Conservation (phyloP, 2,888 invertebrate species). For the Pammene fasciana region DNA sequence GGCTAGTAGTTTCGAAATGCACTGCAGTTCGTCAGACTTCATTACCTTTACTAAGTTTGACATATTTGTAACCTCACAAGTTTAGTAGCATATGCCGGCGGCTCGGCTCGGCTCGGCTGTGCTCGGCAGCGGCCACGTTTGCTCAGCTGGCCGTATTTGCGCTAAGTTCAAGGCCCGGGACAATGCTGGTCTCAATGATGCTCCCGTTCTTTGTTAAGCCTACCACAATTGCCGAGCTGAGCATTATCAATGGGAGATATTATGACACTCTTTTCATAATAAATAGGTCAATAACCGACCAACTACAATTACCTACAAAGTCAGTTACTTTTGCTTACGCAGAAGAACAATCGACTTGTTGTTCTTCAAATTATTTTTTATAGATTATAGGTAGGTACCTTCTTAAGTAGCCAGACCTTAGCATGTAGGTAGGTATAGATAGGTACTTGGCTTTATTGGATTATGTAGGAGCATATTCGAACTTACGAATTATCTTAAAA, state of each 20-base stretch:
- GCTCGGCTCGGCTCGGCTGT: neutral
- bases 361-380: too few relatives aligned
- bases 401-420: neutral
- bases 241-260: constrained; percentile 25
- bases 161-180: constrained; percentile 75
- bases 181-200: constrained; percentile 53
- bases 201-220: constrained; percentile 45
- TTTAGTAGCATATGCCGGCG: constrained; percentile 15
- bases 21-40: constrained; percentile 11
- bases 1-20: constrained; percentile 17
- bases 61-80: constrained; percentile 26
- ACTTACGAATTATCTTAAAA: too few relatives aligned
- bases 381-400: too few relatives aligned
- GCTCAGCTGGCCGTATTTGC: constrained; percentile 59
- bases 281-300: constrained; percentile 21
- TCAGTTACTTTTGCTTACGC: neutral
- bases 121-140: constrained; percentile 16
- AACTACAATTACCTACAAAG: constrained; percentile 11
- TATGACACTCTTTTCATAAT: constrained; percentile 23
- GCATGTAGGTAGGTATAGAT: too few relatives aligned
- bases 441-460: too few relatives aligned
- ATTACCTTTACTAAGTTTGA: constrained; percentile 17
- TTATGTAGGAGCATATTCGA: too few relatives aligned
- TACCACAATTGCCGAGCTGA: constrained; percentile 43
- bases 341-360: neutral